Conservation (phyloP, 2,113 vertebrate species). For the Vanacampus margaritifer region DNA sequence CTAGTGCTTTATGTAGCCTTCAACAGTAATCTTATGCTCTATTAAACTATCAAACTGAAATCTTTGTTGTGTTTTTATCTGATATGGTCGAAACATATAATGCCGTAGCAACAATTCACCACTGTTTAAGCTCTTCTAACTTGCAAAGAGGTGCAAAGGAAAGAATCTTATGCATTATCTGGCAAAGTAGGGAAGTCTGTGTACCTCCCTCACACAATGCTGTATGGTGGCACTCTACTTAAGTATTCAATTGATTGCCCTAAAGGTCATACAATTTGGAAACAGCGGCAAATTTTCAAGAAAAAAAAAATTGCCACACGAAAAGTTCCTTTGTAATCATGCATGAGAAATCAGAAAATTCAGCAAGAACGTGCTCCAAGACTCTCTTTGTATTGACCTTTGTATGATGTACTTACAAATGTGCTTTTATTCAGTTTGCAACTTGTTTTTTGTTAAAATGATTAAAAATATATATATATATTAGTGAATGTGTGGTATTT, state of each 20-base stretch:
- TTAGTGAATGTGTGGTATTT: no score
- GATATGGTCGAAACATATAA: slow-evolving; percentile 25
- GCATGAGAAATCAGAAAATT: not conserved
- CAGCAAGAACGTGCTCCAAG: no score
- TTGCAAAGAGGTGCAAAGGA: not conserved
- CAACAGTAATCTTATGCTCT: not conserved
- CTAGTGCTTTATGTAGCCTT: slow-evolving; percentile 20
- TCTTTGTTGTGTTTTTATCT: slow-evolving; percentile 31
- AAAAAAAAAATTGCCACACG: not conserved
- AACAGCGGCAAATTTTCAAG: not conserved
- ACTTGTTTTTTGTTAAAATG: no score
- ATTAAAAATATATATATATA: no score
- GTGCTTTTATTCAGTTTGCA: no score
- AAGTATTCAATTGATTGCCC: no score
- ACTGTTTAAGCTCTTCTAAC: slow-evolving; percentile 29
- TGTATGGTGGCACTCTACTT: not conserved
- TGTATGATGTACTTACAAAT: no score
- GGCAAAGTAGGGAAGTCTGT: not conserved
- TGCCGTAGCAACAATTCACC: not conserved
- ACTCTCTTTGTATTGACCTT: no score
- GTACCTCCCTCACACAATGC: not conserved
- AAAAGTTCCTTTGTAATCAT: not conserved
- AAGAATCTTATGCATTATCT: not conserved
- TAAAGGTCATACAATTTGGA: not conserved
- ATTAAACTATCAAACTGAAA: slow-evolving; percentile 35